phyloP scores from a whole-genome alignment of 2,113 vertebrate species.

The Empidonax alnorum region DNA sequence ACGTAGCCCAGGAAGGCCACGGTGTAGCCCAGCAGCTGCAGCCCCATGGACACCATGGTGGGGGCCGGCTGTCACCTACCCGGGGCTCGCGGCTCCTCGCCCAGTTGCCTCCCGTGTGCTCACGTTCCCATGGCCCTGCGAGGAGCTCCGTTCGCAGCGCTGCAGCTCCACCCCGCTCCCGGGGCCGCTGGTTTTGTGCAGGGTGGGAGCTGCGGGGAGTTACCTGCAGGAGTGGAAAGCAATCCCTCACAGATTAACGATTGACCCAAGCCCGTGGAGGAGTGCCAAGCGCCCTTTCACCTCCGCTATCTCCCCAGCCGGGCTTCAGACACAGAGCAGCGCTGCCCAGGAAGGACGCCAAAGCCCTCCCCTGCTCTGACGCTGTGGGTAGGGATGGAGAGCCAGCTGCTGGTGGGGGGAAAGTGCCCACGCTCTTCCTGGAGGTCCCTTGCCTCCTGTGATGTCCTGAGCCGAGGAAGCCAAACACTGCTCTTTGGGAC shows the following conservation, averaged over 20 bases:
- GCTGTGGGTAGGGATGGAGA: not conserved
- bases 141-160: not conserved
- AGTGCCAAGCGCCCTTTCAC: slow-evolving; percentile 54
- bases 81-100: not conserved
- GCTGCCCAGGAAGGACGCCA: slow-evolving; percentile 8
- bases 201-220: slow-evolving; percentile 29
- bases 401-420: not conserved
- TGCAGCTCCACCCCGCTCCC: not conserved
- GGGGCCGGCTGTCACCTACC: not conserved
- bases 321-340: not conserved
- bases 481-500: not conserved
- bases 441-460: not conserved
- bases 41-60: slow-evolving; percentile 84
- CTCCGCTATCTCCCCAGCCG: slow-evolving; percentile 35
- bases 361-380: slow-evolving; percentile 15
- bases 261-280: slow-evolving; percentile 26
- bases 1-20: slow-evolving; percentile 87
- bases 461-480: not conserved
- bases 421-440: not conserved
- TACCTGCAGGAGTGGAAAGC: slow-evolving; percentile 48
- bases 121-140: not conserved
- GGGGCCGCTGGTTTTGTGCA: slow-evolving; percentile 27
- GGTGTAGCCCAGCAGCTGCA: slow-evolving; percentile 91
- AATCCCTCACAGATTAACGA: slow-evolving; percentile 57
- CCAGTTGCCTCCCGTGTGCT: not conserved